Evolutionary conservation across 2,797 vertebrate genomes (phyloP).

Genomic region (Delichon dasypus): DNA sequence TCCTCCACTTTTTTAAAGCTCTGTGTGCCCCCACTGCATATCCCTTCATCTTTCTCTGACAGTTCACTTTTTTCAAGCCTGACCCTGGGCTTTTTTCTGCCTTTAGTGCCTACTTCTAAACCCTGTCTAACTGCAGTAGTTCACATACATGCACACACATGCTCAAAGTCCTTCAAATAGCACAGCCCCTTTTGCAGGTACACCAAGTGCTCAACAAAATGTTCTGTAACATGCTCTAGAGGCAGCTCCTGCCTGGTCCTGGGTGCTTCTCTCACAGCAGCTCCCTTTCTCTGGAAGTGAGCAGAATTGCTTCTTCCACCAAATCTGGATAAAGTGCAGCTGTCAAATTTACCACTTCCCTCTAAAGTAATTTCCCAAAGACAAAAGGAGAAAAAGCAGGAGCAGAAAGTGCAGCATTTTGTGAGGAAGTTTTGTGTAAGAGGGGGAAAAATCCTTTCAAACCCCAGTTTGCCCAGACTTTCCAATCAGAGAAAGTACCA

Average conservation of each 20-base stretch:
- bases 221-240: accelerated
- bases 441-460: not conserved
- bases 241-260: not conserved
- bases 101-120: not conserved
- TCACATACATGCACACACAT: not conserved
- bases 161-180: not conserved
- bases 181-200: not conserved
- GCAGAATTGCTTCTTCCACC: not conserved
- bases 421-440: not conserved
- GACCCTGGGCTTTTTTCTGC: not conserved
- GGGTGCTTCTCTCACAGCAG: not conserved
- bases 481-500: not conserved
- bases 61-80: not conserved
- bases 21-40: not conserved
- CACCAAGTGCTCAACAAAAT: not conserved
- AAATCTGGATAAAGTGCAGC: not conserved
- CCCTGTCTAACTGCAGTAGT: not conserved
- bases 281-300: not conserved
- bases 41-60: not conserved
- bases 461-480: not conserved
- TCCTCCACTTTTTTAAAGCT: not conserved
- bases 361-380: not conserved
- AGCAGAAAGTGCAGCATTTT: not conserved
- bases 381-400: not conserved
- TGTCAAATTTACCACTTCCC: not conserved